These are phyloP conservation scores for Helicoverpa assulta DNA, from an alignment of 2,888 invertebrate genomes.

Conservation along the genomic window DNA sequence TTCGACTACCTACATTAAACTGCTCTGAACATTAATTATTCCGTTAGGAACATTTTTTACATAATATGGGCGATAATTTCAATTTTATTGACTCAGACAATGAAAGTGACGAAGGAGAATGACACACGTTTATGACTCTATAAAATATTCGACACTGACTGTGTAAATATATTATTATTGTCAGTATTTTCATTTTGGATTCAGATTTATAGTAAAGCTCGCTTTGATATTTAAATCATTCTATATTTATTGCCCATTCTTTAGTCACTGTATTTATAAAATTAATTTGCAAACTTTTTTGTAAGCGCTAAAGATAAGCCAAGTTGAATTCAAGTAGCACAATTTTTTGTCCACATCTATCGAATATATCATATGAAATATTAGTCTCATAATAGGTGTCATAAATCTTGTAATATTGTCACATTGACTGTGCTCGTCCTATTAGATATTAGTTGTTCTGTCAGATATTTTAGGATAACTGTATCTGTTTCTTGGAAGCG, in stretches of 20 bases:
- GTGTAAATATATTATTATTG: constrained; percentile 38
- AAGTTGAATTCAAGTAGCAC: constrained; percentile 52
- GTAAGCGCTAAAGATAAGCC: constrained; percentile 7
- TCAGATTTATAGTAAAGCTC: constrained; percentile 24
- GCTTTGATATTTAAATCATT: constrained; percentile 19
- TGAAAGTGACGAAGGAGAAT: constrained; percentile 54
- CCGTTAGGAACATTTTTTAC: constrained; percentile 28
- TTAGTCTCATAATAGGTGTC: constrained; percentile 51
- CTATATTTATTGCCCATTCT: constrained; percentile 23
- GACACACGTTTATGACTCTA: constrained; percentile 48
- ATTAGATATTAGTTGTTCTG: constrained; percentile 58
- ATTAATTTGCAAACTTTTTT: constrained; percentile 33
- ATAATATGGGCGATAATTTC: constrained; percentile 47
- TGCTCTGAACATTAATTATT: constrained; percentile 33
- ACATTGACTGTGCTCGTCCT: constrained; percentile 42
- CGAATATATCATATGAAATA: constrained; percentile 53
- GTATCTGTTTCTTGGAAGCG: constrained; percentile 78
- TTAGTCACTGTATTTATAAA: constrained; percentile 12
- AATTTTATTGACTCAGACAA: constrained; percentile 48
- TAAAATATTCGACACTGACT: constrained; percentile 51
- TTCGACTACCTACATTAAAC: constrained; percentile 25
- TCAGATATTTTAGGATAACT: constrained; percentile 70
- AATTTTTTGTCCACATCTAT: constrained; percentile 44
- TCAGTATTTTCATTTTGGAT: constrained; percentile 31
- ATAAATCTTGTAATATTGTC: constrained; percentile 62